Evolutionary conservation across 2,888 invertebrate genomes (phyloP).

Genomic region (Hipparchia semele): DNA sequence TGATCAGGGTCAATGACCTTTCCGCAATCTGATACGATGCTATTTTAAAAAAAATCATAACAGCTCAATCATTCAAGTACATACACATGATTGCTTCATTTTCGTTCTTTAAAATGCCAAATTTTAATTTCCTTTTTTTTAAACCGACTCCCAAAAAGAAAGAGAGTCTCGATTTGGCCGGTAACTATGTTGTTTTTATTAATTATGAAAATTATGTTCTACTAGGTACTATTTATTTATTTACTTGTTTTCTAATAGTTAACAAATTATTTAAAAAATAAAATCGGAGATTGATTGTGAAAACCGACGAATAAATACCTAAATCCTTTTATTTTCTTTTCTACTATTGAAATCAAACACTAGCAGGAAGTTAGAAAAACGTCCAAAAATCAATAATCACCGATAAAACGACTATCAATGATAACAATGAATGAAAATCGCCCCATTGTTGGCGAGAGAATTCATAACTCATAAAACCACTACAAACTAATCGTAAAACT

Average conservation of each 20-base stretch:
- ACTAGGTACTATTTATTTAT: too few species aligned
- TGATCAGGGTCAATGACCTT: slow-evolving; percentile 46
- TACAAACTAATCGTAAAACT: not conserved
- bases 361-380: slow-evolving; percentile 2
- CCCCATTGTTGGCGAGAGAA: not conserved
- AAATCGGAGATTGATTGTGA: not conserved
- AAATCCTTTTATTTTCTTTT: slow-evolving; percentile 1
- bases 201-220: too few species aligned
- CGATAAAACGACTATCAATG: not conserved
- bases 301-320: not conserved
- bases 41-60: slow-evolving; percentile 51
- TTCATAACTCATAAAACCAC: not conserved
- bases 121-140: too few species aligned
- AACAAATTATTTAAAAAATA: not conserved
- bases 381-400: not conserved
- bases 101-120: too few species aligned
- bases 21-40: too few species aligned
- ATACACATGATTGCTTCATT: too few species aligned
- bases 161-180: too few species aligned
- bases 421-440: slow-evolving; percentile 4
- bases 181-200: too few species aligned
- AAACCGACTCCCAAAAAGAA: too few species aligned
- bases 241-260: not conserved
- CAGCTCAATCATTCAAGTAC: too few species aligned
- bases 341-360: not conserved